Evolutionary conservation across 2,888 invertebrate genomes (phyloP), one percentile per base, ranked within the genome.

Genomic region (Standfussiana lucernea): DNA sequence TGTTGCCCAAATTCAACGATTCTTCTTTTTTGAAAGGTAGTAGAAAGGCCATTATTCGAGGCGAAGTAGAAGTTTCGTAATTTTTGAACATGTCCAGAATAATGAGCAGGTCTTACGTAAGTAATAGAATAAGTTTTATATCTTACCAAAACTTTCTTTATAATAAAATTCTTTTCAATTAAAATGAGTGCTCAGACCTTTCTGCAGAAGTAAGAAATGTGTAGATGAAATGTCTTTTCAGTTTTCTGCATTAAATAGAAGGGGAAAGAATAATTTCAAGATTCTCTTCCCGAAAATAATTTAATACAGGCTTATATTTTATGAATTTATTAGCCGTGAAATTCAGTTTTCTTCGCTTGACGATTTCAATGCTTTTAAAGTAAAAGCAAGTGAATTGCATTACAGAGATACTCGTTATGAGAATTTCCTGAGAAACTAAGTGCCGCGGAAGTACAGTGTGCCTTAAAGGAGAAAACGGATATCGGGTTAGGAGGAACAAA

Each of bases 1-100:
- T 91, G 90, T 90, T 90, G 81, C 88, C 89, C 77, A 90, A 92
- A 92, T 91, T 91, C 88, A 85, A 81, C 86, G 84, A 87, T 88
- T 90, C 83, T 86, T 85, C 83, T 88, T 89, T 90, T 91, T 90
- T 90, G 88, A 83, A 86, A 88, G 86, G 84, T 87, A 85, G 83
- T 83, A 72, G 76, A 81, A 88, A 88, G 81, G 82, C 80, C 84
- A 85, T 89, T 89, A 88, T 83, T 80, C 73, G 64, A 73, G 68
- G 67, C 73, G 66, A 80, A 77, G 84, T 69, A 77, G 86, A 90
- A 90, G 86, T 89, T 91, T 77, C 42, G 70, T 84, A 72, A 86
- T 88, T 88, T 88, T 87, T 77, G 82, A 86, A 76, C 90, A 89
- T 86, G 89, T 89, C 83, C 82, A 81, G 90, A 92, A 91, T 92